Conservation (phyloP, 92 coral and sea anemone species). For the Umimayanthus chanpuru region DNA sequence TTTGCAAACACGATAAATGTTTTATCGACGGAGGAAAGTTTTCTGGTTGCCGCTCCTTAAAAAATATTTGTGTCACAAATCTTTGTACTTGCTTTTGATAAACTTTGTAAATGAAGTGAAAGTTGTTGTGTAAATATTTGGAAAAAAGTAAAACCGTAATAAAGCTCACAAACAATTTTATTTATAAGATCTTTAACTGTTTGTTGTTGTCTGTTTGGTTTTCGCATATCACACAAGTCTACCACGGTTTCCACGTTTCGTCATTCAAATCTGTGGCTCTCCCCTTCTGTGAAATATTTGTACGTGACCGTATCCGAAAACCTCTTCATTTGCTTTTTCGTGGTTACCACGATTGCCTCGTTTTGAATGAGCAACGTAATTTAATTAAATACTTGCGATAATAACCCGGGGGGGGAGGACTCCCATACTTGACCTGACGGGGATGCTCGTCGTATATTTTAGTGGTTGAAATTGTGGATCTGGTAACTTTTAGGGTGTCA, state of each 20-base stretch:
- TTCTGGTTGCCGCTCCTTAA: neutral
- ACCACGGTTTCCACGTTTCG: neutral
- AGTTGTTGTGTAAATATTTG: neutral
- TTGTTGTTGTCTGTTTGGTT: neutral
- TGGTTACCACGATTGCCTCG: neutral
- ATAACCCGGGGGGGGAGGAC: no score
- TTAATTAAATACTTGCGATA: no score
- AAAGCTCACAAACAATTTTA: neutral
- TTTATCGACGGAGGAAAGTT: neutral
- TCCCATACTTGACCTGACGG: no score
- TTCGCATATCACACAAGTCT: neutral
- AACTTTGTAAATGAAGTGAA: neutral
- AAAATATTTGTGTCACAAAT: neutral
- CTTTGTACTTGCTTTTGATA: neutral
- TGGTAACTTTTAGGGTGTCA: no score
- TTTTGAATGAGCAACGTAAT: neutral
- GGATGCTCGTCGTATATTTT: no score
- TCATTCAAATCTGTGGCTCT: neutral
- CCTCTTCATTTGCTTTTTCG: neutral
- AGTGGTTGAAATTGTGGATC: no score
- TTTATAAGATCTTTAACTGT: no score
- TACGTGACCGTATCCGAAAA: neutral
- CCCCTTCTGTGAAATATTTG: neutral
- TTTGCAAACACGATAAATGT: constrained; percentile 1
- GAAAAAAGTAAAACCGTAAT: neutral